Conservation (phyloP, 2,113 vertebrate species). For the Microtus richardsoni region DNA sequence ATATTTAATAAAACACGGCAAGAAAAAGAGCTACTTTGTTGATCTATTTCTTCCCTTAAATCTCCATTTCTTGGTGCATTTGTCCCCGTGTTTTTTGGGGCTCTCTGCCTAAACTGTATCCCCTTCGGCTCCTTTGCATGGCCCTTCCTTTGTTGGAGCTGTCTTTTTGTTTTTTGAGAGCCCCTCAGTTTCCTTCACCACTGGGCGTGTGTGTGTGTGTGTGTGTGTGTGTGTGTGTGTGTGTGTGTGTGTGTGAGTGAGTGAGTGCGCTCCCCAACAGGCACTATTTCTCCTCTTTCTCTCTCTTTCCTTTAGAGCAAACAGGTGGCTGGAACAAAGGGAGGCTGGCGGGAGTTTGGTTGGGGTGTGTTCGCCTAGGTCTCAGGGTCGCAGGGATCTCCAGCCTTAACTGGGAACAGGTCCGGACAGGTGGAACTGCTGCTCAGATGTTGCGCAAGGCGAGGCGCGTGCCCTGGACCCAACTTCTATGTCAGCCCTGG, state of each 20-base stretch:
- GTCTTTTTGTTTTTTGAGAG: not conserved
- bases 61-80: not conserved
- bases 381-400: constrained; percentile 67
- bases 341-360: not conserved
- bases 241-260: too few relatives aligned
- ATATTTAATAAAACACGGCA: not conserved
- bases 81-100: not conserved
- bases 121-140: too few relatives aligned
- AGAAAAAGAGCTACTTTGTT: not conserved
- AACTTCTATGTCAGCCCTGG: not conserved
- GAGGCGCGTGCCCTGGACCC: constrained; percentile 53
- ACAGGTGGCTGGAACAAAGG: constrained; percentile 48
- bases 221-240: too few relatives aligned
- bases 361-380: constrained; percentile 9
- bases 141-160: not conserved
- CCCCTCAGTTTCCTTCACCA: not conserved
- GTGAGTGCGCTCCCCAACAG: not conserved
- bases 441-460: constrained; percentile 52
- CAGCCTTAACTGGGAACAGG: constrained; percentile 43
- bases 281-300: not conserved
- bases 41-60: not conserved
- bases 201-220: too few relatives aligned
- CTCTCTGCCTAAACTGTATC: not conserved
- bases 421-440: constrained; percentile 67
- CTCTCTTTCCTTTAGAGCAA: constrained; percentile 4